Conservation (phyloP, 2,797 vertebrate species). For the Clarias laeviceps region DNA sequence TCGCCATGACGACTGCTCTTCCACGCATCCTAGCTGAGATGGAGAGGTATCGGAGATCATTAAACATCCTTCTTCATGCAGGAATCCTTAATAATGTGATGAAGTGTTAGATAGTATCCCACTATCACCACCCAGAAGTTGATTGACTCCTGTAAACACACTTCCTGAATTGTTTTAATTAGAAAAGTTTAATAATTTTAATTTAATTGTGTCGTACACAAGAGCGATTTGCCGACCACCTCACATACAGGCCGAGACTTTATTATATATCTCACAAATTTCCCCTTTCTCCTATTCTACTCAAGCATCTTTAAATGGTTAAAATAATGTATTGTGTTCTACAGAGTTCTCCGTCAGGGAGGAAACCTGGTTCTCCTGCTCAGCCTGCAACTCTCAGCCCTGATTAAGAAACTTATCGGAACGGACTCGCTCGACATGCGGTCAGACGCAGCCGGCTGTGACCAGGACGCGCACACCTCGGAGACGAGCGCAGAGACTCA, state of each 20-base stretch:
- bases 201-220: not conserved
- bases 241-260: not conserved
- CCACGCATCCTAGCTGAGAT: slow-evolving; percentile 83
- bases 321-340: slow-evolving; percentile 35
- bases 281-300: not conserved
- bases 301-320: not conserved
- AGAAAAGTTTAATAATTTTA: no score
- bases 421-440: slow-evolving; percentile 48
- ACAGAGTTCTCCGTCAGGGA: slow-evolving; percentile 81
- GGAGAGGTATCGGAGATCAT: slow-evolving; percentile 77
- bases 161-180: not conserved
- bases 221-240: not conserved
- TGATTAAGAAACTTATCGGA: slow-evolving; percentile 63
- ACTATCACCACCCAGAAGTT: no score
- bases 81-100: not conserved
- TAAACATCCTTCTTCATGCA: not conserved
- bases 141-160: no score
- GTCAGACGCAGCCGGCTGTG: slow-evolving; percentile 30
- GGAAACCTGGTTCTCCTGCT: slow-evolving; percentile 84
- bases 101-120: not conserved
- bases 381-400: slow-evolving; percentile 76
- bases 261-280: not conserved
- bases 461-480: not conserved
- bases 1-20: slow-evolving; percentile 73
- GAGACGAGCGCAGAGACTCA: slow-evolving; percentile 28